Percentiles rank a stretch among this genome's conserved stretches.
Evolutionary conservation across 2,888 invertebrate species (phyloP).

Genomic region (Thereva nobilitata): DNA sequence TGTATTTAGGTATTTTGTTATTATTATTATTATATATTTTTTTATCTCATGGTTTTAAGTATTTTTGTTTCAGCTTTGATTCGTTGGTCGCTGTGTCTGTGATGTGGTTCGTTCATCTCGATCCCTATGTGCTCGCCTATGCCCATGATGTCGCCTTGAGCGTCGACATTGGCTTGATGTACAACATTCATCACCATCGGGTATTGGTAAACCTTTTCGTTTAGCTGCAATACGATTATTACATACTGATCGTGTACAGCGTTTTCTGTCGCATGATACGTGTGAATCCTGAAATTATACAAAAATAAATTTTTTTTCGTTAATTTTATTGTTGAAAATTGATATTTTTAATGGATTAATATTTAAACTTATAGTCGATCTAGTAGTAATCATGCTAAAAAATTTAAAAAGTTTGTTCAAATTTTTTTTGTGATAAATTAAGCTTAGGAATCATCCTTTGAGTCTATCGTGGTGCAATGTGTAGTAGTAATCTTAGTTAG

Average conservation of each 20-base stretch:
- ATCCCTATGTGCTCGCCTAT: constrained; percentile 52
- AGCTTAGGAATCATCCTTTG: too few relatives aligned
- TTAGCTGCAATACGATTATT: constrained; percentile 58
- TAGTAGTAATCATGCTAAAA: neutral
- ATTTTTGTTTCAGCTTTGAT: constrained; percentile 38
- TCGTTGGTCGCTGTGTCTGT: constrained; percentile 4
- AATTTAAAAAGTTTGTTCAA: neutral
- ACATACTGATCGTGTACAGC: constrained; percentile 76
- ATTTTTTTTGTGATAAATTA: neutral
- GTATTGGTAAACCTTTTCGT: constrained; percentile 64
- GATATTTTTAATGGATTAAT: neutral
- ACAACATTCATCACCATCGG: constrained; percentile 60
- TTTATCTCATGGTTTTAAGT: too few relatives aligned
- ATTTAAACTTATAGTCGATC: too few relatives aligned
- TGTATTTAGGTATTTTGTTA: too few relatives aligned
- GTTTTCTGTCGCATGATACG: constrained; percentile 77
- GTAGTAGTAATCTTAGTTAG: too few relatives aligned
- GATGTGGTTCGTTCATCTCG: constrained; percentile 44
- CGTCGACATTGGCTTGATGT: constrained; percentile 55
- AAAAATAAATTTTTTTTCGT: neutral
- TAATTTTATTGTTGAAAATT: constrained; percentile 5
- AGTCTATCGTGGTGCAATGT: too few relatives aligned
- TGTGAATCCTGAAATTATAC: constrained; percentile 69
- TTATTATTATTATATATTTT: too few relatives aligned
- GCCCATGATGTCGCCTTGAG: constrained; percentile 54